These are phyloP conservation scores for Antechinus flavipes DNA, from an alignment of 2,113 vertebrate genomes.

Conservation along the genomic window DNA sequence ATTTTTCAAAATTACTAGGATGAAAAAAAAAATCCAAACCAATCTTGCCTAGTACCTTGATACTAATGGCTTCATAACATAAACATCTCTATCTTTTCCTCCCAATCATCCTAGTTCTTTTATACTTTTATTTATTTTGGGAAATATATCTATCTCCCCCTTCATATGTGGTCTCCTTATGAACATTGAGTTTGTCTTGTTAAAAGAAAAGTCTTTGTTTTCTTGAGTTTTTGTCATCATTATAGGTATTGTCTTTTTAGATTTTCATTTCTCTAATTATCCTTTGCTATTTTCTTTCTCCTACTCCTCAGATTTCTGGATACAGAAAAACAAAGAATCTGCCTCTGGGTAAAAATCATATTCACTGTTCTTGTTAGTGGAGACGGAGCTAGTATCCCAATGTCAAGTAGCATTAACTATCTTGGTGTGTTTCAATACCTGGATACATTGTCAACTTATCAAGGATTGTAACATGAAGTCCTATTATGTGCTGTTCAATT, in stretches of 20 bases:
- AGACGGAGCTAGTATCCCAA: neutral
- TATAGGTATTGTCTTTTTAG: constrained; percentile 70
- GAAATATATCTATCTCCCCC: neutral
- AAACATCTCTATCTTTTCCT: neutral
- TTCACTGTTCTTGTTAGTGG: neutral
- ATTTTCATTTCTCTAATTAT: constrained; percentile 74
- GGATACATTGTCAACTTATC: constrained; percentile 25
- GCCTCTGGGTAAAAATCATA: neutral
- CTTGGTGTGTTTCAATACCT: constrained; percentile 1
- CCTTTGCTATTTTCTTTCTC: constrained; percentile 42
- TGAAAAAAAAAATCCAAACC: too few species aligned
- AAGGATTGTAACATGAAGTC: constrained; percentile 35
- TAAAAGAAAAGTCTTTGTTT: constrained; percentile 61
- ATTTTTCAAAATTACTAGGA: neutral
- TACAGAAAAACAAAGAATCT: neutral
- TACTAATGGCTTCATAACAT: too few species aligned
- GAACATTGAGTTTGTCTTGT: neutral
- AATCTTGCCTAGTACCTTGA: neutral
- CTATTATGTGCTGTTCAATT: neutral
- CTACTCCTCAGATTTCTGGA: neutral
- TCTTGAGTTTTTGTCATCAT: constrained; percentile 52
- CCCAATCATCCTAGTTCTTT: neutral
- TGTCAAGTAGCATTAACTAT: constrained; percentile 11
- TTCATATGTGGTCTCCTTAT: neutral
- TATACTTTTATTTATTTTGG: constrained; percentile 51